Evolutionary conservation across 2,797 vertebrate genomes (phyloP), one percentile per base, ranked within the genome.

Genomic region (Melanotaenia trifasciata): DNA sequence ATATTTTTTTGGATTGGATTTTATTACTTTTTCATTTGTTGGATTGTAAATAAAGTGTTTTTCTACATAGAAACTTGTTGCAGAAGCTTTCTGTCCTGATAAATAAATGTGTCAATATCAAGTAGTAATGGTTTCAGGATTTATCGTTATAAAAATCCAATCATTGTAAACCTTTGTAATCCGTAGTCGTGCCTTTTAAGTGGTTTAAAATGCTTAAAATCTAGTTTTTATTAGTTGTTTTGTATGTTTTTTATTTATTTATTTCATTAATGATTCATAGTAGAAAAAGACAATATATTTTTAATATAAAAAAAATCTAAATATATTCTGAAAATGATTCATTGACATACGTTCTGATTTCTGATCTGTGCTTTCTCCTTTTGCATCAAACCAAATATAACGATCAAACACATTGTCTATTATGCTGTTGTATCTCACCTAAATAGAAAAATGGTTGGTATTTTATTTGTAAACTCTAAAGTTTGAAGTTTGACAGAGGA

Each of bases 21-120:
- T 84, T 80, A 45, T 77, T 80, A 80, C 16, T 81, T 89, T 72
- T 45, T 47, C 38, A 10, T 76, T 73, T 79, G 43, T 69, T 78
- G 56, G 62, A 74, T 64, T 88, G 58, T 80, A 67, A 91, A 90
- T 90, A 92, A 90, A 90, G 38, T 54, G n/a, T 30, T 72, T 91
- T 90, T 86, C 36, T 81, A 84, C 64, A 69, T 33, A 56, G 8
- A 0, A 81, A 60, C 3, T 14, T 72, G 40, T 20, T 64, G 24
- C 38, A 7, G 1, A 72, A 1, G 53, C 2, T 71, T 76, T 20
- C 64, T 80, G 70, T 73, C 16, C 64, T 64, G 8, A 4, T 5
- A 3, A 50, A 58, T 40, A 51, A 65, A 73, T 59, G 58, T 3
- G 3, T 67, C 16, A 67, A 3, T 3, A 63, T 69, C 18, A 75